Percentiles rank a stretch among this genome's conserved stretches.
Conservation (phyloP, 2,888 invertebrate species). For the Scaeva pyrastri region DNA sequence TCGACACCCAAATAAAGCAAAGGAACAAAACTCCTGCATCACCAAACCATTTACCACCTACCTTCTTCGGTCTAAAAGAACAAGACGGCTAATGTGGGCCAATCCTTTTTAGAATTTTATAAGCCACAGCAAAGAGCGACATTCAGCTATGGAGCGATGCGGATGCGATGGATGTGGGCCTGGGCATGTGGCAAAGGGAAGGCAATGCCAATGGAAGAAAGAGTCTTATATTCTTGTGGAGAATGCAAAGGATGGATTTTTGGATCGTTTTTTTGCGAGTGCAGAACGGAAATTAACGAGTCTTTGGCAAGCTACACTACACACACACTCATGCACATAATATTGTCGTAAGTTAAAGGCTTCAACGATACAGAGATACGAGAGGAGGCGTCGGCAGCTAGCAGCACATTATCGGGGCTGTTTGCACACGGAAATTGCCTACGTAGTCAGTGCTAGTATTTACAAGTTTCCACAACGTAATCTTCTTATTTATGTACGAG, state of each 20-base stretch:
- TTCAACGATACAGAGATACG: slow-evolving; percentile 39
- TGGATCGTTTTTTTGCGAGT: slow-evolving; percentile 63
- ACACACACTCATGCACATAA: slow-evolving; percentile 19
- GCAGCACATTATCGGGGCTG: slow-evolving; percentile 57
- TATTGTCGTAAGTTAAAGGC: slow-evolving; percentile 42
- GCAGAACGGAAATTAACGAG: slow-evolving; percentile 72
- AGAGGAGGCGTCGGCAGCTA: no score
- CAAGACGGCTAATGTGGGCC: slow-evolving; percentile 71
- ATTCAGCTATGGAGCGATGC: slow-evolving; percentile 31
- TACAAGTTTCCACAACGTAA: slow-evolving; percentile 78
- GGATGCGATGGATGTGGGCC: no score
- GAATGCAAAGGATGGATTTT: slow-evolving; percentile 72
- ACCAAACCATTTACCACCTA: background rate
- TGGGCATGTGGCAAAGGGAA: no score
- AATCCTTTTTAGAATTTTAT: slow-evolving; percentile 75
- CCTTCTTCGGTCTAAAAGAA: slow-evolving; percentile 14
- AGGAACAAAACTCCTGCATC: background rate
- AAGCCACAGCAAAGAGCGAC: slow-evolving; percentile 68
- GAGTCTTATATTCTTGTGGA: slow-evolving; percentile 66
- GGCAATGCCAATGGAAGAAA: slow-evolving; percentile 12
- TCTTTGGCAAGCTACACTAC: slow-evolving; percentile 67
- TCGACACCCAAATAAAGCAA: slow-evolving; percentile 54
- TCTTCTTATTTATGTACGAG: slow-evolving; percentile 78
- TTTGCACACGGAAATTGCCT: slow-evolving; percentile 72
- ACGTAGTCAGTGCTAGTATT: slow-evolving; percentile 73